Evolutionary conservation across 2,113 vertebrate genomes (phyloP), one percentile per base, ranked within the genome.

Genomic region (Tachysurus fulvidraco): DNA sequence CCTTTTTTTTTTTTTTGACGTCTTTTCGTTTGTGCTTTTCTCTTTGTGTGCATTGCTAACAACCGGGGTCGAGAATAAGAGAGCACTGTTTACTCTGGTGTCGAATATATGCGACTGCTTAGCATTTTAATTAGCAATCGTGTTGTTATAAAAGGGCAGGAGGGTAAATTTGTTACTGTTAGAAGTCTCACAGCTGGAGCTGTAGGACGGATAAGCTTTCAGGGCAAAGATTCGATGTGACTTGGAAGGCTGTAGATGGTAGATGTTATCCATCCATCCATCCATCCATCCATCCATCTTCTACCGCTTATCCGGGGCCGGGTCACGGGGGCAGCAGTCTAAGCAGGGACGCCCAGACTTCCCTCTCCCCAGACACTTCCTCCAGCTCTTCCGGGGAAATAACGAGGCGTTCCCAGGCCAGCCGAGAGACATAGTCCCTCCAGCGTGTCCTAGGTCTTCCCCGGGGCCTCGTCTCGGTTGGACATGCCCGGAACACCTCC

Each of bases 21-120:
- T 50, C 82, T 55, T 71, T 50, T 50, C 83, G 55, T 64, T 89
- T 83, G 88, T 88, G 89, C 83, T 90, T 46, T 87, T 89, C 69
- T 86, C 78, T 88, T 84, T 88, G 52, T 90, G 85, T 90, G 78
- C 89, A 90, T 87, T 71, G 36, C 88, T 91, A 88, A 83, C 82
- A 78, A 85, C 78, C 46, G 80, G 55, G 83, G 88, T 44, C n/a
- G n/a, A 30, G 16, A 65, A 81, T 14, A 52, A 55, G 14, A 57
- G 16, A 54, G 25, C 44, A 13, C 64, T 73, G 23, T 81, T 81
- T 73, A 73, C 54, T 73, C 78, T 30, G 65, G 23, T 57, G 21
- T 60, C 13, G 71, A 87, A 87, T 83, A 81, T 86, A 23, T 25
- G 14, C 23, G n/a, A 86, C 77, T 81, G 14, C 23, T 86, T 71